Percentiles rank a stretch among this genome's conserved stretches.
phyloP scores from a whole-genome alignment of 2,888 invertebrate genomes.

The Matsumyia berberina region DNA sequence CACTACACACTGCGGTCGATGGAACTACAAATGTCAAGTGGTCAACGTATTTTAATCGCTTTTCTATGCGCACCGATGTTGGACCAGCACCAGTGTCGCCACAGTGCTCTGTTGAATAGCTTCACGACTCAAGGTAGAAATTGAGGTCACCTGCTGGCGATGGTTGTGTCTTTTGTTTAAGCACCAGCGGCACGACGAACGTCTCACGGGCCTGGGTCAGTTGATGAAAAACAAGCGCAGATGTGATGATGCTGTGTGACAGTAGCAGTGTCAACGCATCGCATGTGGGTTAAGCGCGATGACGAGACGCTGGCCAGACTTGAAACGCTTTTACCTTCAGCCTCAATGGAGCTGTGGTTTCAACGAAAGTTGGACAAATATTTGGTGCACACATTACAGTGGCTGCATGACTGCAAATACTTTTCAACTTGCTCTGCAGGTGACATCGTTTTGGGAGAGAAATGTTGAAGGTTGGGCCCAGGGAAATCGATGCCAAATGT shows the following conservation, averaged over 20 bases:
- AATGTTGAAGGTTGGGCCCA: slow-evolving; percentile 26
- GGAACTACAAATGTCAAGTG: slow-evolving; percentile 58
- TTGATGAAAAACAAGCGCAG: slow-evolving; percentile 13
- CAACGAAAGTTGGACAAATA: slow-evolving; percentile 67
- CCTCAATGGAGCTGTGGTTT: slow-evolving; percentile 31
- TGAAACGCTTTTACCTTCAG: slow-evolving; percentile 41
- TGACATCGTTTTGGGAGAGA: slow-evolving; percentile 28
- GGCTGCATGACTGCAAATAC: slow-evolving; percentile 15
- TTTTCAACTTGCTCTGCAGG: slow-evolving; percentile 26
- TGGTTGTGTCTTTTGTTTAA: slow-evolving; percentile 58
- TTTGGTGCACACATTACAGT: slow-evolving; percentile 44
- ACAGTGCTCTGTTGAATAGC: slow-evolving; percentile 31
- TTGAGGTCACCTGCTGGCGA: slow-evolving; percentile 59
- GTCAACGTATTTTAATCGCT: slow-evolving; percentile 68
- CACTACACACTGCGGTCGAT: slow-evolving; percentile 37
- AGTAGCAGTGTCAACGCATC: slow-evolving; percentile 55
- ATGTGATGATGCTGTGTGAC: slow-evolving; percentile 30
- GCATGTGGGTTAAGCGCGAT: slow-evolving; percentile 57
- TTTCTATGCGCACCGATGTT: slow-evolving; percentile 45
- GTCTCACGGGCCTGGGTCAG: slow-evolving; percentile 62
- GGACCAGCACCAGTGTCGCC: not conserved
- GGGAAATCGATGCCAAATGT: slow-evolving; percentile 13
- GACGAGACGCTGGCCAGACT: slow-evolving; percentile 66
- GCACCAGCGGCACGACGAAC: slow-evolving; percentile 29
- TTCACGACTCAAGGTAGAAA: slow-evolving; percentile 65